A percentile compares a stretch with the other conserved stretches of the same genome.
phyloP scores from a whole-genome alignment of 2,797 vertebrate species.

The Sparus aurata region DNA sequence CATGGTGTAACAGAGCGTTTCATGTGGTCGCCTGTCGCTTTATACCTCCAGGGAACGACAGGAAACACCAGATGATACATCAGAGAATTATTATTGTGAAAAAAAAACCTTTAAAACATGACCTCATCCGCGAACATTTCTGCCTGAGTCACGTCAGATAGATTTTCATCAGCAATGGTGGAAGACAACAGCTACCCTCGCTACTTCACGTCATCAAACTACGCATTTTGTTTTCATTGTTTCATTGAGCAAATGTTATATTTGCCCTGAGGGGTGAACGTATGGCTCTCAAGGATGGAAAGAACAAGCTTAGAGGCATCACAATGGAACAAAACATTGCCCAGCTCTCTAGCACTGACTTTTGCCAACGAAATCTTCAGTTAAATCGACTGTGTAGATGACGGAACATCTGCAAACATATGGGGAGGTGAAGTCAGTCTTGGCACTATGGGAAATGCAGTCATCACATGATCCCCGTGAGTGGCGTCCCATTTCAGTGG shows the following conservation, averaged over 20 bases:
- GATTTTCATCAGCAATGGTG: no score
- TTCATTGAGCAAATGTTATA: not conserved
- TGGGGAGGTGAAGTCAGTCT: not conserved
- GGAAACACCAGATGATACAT: no score
- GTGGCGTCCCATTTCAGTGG: not conserved
- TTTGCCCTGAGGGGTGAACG: constrained; percentile 2
- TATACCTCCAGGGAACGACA: no score
- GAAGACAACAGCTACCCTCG: no score
- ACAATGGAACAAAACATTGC: not conserved
- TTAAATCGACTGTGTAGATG: not conserved
- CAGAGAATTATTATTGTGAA: no score
- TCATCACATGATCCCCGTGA: not conserved
- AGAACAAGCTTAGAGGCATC: not conserved
- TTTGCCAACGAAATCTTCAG: not conserved
- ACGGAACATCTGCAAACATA: constrained; percentile 1
- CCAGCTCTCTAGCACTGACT: not conserved
- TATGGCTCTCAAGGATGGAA: constrained; percentile 7
- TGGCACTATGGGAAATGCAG: not conserved
- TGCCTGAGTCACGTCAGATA: no score
- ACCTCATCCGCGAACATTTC: no score
- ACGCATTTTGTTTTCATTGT: no score
- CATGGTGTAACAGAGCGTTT: no score
- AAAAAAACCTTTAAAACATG: no score
- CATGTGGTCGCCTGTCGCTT: no score
- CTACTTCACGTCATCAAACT: no score